These are phyloP conservation scores for Lophochroa leadbeateri DNA, from an alignment of 2,113 vertebrate genomes.

Conservation along the genomic window DNA sequence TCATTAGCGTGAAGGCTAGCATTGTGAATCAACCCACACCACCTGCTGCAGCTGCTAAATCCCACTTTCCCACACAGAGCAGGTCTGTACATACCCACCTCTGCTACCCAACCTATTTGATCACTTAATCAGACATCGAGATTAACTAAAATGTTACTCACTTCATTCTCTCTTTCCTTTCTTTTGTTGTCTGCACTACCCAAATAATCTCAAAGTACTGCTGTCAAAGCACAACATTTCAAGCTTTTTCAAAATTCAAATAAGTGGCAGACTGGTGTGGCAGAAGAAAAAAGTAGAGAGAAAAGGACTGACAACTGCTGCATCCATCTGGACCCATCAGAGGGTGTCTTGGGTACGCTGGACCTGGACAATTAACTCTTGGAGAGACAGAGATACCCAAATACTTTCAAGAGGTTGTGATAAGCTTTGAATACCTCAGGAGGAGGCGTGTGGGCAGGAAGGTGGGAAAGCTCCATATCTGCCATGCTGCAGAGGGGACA, in stretches of 20 bases:
- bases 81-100: not conserved
- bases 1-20: rapidly evolving
- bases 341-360: rapidly evolving
- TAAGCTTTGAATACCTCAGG: rapidly evolving
- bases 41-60: not conserved
- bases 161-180: not conserved
- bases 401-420: rapidly evolving
- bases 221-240: not conserved
- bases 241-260: not conserved
- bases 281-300: too few relatives aligned
- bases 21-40: rapidly evolving
- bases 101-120: not conserved
- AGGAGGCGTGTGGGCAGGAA: rapidly evolving
- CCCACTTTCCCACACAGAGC: not conserved
- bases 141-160: not conserved
- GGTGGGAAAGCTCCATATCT: rapidly evolving
- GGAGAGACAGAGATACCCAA: not conserved
- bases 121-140: not conserved
- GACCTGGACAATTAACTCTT: not conserved
- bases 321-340: rapidly evolving
- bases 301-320: not conserved
- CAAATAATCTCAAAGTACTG: not conserved
- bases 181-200: not conserved
- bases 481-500: rapidly evolving
- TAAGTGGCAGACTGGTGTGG: not conserved